Evolutionary conservation across 2,888 invertebrate genomes (phyloP), one percentile per base, ranked within the genome.

Genomic region (Eulithis prunata): DNA sequence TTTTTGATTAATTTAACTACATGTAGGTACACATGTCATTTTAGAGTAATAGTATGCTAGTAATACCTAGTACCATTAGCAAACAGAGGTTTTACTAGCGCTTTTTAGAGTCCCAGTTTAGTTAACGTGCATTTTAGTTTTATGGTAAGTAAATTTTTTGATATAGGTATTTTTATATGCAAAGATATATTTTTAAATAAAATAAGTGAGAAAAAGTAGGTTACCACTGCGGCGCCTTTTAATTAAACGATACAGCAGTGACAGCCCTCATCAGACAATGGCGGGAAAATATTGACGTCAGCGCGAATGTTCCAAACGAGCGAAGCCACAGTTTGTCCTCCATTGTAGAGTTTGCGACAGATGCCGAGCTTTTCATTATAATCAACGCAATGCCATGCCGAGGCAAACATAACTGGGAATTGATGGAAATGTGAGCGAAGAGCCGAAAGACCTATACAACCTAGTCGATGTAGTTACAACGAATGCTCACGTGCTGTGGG

Each of bases 271-370:
- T 59, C 63, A 74, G 74, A 84, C 82, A 85, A 84, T 82, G 80
- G 78, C 82, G 81, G 83, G 81, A 82, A 80, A 85, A 85, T 81
- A 79, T 80, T 83, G 81, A 83, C 82, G 83, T 83, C 79, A 80
- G 70, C 76, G 70, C 75, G 75, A 75, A 70, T 62, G 70, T 71
- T 71, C 67, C 66, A 70, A 70, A 66, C 64, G 69, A 70, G 62
- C 62, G 64, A 56, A 55, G 55, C 64, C 64, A 55, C 64, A 64
- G 64, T 59, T 64, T 59, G 51, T 49, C 64, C 59, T 41, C 64
- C 43, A 59, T 64, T 64, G 64, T 64, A 49, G 53, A 57, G 57
- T 63, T 63, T 51, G 59, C 59, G 43, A 64, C 64, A 59, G 64
- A 59, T 59, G 59, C 64, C 49, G 55, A 55, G 62, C 62, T 56